Base-by-base conservation (phyloP, 2,113 vertebrate species). In the Oenanthe oenanthe region DNA sequence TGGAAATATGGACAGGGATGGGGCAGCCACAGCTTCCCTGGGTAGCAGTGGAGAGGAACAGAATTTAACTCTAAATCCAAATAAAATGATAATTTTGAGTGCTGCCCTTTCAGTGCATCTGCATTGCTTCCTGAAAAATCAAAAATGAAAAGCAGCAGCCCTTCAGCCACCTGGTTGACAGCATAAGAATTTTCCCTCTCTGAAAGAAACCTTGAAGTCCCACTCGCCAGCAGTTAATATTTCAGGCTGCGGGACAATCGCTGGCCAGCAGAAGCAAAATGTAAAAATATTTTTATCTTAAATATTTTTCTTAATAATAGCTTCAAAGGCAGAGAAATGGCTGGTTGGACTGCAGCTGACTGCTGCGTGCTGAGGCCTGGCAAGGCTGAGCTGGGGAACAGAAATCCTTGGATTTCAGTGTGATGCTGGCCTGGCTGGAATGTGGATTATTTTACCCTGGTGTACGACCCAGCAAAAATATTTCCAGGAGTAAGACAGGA, bases 291-390 rank as follows among this genome's bases (percentile, higher is more conserved):
- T 92, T 94, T 84, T 32, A 78, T 91, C 89, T 91, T 50, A 29
- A n/a, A 71, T 32, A 78, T 63, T 79, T 89, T 94, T 68, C 63
- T 88, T 78, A 57, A 85, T 83, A 87, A 65, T 51, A 42, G 83
- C 28, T 54, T 62, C 43, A 84, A 89, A 82, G 83, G n/a, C 12
- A 96, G 97, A 96, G 87, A 48, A 81, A 96, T 78, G 60, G 82
- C 74, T 62, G 8, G 21, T 88, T 96, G 71, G 89, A 38, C 26
- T 92, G 81, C 79, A 26, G 81, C 25, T 92, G 96, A 80, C 93
- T 62, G 70, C 42, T 60, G 79, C 62, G 4, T 84, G 93, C 92
- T 90, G 63, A 60, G 47, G 45, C 25, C 92, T 88, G 92, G 93
- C 65, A 20, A 10, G 42, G 71, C 13, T 5, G 19, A 38, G 71